A percentile compares a stretch with the other conserved stretches of the same genome.
Conservation (phyloP, 2,888 invertebrate genomes). For the Amiota mariae region DNA sequence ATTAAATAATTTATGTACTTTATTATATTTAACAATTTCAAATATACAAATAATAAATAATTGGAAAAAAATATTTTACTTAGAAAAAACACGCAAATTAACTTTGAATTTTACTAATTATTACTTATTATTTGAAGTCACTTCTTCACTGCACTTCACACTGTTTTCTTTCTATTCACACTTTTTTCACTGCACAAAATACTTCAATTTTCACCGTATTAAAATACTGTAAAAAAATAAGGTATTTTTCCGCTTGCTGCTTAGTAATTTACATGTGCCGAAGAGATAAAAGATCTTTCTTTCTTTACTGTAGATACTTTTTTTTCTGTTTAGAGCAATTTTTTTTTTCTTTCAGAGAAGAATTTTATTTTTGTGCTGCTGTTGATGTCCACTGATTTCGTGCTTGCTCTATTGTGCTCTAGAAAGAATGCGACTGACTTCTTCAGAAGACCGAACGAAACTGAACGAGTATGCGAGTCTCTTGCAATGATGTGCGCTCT, state of each 20-base stretch:
- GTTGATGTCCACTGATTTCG: no score
- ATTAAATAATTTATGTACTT: neutral
- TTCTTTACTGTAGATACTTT: neutral
- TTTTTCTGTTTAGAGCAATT: constrained; percentile 53
- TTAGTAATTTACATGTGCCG: no score
- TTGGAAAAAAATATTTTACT: neutral
- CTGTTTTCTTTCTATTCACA: no score
- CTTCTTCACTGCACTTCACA: no score
- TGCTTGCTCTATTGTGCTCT: no score
- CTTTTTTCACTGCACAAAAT: no score
- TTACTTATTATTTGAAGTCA: no score
- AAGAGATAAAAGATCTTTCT: neutral
- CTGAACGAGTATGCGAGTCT: constrained; percentile 51
- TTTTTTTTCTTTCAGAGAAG: neutral
- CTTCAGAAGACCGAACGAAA: constrained; percentile 70
- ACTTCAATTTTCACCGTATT: neutral
- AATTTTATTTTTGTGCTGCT: no score
- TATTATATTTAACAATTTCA: neutral
- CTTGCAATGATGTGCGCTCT: no score
- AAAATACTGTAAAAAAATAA: neutral
- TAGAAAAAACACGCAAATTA: constrained; percentile 1
- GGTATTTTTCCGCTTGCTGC: no score
- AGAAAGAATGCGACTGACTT: constrained; percentile 62
- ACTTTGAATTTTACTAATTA: neutral
- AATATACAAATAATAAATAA: neutral